Evolutionary conservation across 2,113 vertebrate species (phyloP), one percentile per base, ranked within the genome.

Genomic region (Balaeniceps rex): DNA sequence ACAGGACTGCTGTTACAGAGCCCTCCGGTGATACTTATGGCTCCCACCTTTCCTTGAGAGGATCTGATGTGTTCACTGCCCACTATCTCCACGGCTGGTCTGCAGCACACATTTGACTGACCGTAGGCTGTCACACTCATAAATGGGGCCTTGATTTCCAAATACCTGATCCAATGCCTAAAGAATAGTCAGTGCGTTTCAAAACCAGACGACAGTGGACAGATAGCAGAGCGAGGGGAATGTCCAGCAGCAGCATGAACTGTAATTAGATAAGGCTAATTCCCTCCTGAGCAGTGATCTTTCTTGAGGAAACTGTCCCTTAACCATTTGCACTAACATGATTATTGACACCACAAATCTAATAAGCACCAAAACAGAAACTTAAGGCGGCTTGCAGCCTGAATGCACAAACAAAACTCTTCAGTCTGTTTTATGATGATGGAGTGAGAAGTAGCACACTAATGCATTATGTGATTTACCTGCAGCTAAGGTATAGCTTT

Each of bases 21-120:
- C 38, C 28, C n/a, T 38, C 0, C 0, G 0, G 29, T 36, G 33
- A 38, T 15, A 6, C 40, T 22, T 3, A 3, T 0, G 1, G 69
- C 33, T 82, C 58, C 51, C 47, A 22, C 0, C 34, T 11, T 28
- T 7, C 60, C 74, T 16, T 0, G 6, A 6, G 60, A 51, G 23
- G 19, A 42, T 26, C 9, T 4, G 54, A 4, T 36, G 36, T 13
- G 49, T 14, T 79, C 36, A 1, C 21, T 74, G 33, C 28, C 66
- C 9, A 1, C 29, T 22, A 1, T 19, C 22, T 22, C n/a, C 2
- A 1, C 4, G 60, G 14, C 2, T 68, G 88, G 8, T 42, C 60
- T 85, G 65, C 74, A 82, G 87, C 42, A 26, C 21, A 7, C 0
- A 2, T 9, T n/a, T 51, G 44, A 10, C 40, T 76, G 79, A 10